Percentiles rank a stretch among this genome's conserved stretches.
These are phyloP conservation scores for Tangara arthus DNA, from an alignment of 2,797 vertebrate genomes.

Conservation along the genomic window DNA sequence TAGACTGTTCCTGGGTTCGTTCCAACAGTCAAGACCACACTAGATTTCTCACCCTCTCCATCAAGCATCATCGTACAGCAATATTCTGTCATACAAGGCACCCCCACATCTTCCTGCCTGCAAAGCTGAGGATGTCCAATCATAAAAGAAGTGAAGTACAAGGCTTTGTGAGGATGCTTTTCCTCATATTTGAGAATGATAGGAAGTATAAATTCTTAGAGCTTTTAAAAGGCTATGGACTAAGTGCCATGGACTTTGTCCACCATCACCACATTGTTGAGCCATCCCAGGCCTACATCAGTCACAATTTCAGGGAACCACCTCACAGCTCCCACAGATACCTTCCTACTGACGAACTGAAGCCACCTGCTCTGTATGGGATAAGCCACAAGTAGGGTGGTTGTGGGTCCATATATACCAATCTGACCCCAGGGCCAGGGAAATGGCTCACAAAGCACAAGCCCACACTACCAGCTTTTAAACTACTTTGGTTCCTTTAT, in stretches of 20 bases:
- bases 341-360: neutral
- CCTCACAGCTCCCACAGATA: neutral
- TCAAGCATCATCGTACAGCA: neutral
- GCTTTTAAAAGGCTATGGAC: too few species aligned
- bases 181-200: neutral
- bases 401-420: neutral
- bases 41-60: neutral
- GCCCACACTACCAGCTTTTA: neutral
- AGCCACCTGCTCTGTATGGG: neutral
- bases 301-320: neutral
- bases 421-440: neutral
- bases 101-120: neutral
- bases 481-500: neutral
- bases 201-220: neutral
- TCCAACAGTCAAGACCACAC: neutral
- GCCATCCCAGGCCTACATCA: accelerated
- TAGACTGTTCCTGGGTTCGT: neutral
- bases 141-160: neutral
- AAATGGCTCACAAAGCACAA: neutral
- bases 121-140: neutral
- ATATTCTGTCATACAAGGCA: neutral
- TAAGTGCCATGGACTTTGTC: neutral
- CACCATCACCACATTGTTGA: neutral
- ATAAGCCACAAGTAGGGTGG: neutral
- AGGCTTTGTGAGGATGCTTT: neutral